A percentile compares a stretch with the other conserved stretches of the same genome.
phyloP scores from a whole-genome alignment of 2,888 invertebrate genomes.

The Electrophaes corylata region DNA sequence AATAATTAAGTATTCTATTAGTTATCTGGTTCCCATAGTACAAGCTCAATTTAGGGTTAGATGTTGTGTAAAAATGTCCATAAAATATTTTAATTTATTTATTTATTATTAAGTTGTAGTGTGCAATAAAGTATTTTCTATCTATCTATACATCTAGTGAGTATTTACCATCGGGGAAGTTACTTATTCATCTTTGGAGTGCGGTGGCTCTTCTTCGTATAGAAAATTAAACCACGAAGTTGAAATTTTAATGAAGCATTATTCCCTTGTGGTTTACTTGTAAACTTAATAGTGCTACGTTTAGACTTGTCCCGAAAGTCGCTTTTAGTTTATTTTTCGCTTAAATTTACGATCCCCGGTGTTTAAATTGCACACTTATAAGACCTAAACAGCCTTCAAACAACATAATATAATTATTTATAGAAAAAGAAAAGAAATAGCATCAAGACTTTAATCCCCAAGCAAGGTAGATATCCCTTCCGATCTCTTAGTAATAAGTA shows the following conservation, averaged over 20 bases:
- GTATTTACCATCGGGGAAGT: not conserved
- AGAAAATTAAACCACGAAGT: constrained; percentile 61
- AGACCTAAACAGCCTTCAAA: not conserved
- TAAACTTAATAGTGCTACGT: constrained; percentile 60
- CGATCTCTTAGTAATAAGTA: no score
- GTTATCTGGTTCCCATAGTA: no score
- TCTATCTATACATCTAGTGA: no score
- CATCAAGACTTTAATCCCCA: no score
- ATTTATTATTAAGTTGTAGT: no score
- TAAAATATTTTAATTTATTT: no score
- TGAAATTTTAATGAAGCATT: constrained; percentile 67
- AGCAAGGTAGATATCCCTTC: no score
- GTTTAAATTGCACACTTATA: not conserved
- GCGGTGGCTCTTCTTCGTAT: constrained; percentile 42
- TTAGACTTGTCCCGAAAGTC: constrained; percentile 51
- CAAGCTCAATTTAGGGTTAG: no score
- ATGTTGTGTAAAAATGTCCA: no score
- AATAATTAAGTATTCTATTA: no score
- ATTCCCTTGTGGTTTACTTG: constrained; percentile 51
- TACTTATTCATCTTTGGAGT: constrained; percentile 3
- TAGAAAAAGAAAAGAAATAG: no score
- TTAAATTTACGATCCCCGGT: constrained; percentile 28
- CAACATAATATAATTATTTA: not conserved
- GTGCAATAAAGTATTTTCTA: no score
- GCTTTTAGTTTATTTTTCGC: constrained; percentile 34